A percentile compares a stretch with the other conserved stretches of the same genome.
Evolutionary conservation across 2,888 invertebrate genomes (phyloP).

Genomic region (Dichetophora obliterata): DNA sequence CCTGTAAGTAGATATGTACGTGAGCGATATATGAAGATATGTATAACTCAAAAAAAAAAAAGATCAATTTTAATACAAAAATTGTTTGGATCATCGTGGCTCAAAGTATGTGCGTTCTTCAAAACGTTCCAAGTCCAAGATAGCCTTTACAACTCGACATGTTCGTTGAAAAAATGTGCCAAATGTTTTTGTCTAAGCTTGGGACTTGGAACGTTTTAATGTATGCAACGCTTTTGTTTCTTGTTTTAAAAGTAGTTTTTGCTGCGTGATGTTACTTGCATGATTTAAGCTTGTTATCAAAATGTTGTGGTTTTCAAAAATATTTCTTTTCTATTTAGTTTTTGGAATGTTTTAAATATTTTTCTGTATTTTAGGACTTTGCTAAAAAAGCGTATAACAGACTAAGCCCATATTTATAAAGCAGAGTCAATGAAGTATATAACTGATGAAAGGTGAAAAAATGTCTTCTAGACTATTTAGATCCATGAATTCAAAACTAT

Average conservation of each 20-base stretch:
- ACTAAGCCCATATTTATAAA: too few relatives aligned
- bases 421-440: too few relatives aligned
- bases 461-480: too few relatives aligned
- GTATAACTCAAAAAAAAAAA: conserved; percentile 51
- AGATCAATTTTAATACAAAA: neutral
- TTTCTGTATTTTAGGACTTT: too few relatives aligned
- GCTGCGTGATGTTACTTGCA: neutral
- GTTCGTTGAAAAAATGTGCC: too few relatives aligned
- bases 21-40: conserved; percentile 63
- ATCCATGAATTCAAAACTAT: too few relatives aligned
- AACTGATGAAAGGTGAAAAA: too few relatives aligned
- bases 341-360: too few relatives aligned
- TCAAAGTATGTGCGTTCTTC: conserved; percentile 2
- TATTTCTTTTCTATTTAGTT: too few relatives aligned
- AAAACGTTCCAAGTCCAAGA: neutral
- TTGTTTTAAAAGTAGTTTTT: neutral
- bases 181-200: neutral
- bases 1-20: conserved; percentile 76
- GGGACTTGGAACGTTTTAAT: neutral
- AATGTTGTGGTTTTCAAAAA: neutral
- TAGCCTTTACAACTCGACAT: too few relatives aligned
- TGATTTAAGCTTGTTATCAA: neutral
- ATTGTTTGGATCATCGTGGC: neutral
- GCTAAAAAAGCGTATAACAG: too few relatives aligned
- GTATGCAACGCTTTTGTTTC: neutral